A percentile compares a stretch with the other conserved stretches of the same genome.
phyloP scores from a whole-genome alignment of 2,113 vertebrate genomes.

The Puma concolor region DNA sequence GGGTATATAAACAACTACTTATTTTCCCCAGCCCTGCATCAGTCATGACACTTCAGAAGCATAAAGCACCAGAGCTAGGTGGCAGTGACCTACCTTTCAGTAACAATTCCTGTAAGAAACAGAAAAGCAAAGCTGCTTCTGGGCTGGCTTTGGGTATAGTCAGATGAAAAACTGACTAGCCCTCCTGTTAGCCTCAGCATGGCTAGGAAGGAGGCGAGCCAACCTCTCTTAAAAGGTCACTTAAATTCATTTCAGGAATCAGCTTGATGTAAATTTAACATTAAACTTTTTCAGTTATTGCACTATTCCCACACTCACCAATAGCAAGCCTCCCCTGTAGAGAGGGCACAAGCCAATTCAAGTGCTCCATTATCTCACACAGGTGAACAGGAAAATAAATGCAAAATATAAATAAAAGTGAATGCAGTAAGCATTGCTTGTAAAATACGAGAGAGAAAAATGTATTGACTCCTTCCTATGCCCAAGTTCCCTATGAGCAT shows the following conservation, averaged over 20 bases:
- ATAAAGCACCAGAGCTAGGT: neutral
- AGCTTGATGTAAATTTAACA: neutral
- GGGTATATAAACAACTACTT: neutral
- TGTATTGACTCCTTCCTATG: neutral
- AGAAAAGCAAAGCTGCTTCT: neutral
- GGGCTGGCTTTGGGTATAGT: neutral
- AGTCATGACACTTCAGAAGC: neutral
- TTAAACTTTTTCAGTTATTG: neutral
- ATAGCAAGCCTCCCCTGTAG: neutral
- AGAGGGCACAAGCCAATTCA: neutral
- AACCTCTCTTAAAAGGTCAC: neutral
- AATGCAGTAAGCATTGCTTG: neutral
- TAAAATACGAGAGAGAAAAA: neutral
- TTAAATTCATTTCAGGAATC: neutral
- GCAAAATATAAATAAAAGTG: neutral
- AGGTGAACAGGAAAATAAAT: neutral
- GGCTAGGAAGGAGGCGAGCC: neutral
- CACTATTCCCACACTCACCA: neutral
- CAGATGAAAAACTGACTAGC: neutral
- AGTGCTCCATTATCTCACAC: neutral
- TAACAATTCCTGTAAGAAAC: neutral
- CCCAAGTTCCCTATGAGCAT: neutral
- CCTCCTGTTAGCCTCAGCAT: neutral
- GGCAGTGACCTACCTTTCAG: neutral
- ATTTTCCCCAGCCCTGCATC: neutral